Percentiles rank a stretch among this genome's conserved stretches.
Conservation (phyloP, 2,797 vertebrate species). For the Xiphophorus birchmanni region DNA sequence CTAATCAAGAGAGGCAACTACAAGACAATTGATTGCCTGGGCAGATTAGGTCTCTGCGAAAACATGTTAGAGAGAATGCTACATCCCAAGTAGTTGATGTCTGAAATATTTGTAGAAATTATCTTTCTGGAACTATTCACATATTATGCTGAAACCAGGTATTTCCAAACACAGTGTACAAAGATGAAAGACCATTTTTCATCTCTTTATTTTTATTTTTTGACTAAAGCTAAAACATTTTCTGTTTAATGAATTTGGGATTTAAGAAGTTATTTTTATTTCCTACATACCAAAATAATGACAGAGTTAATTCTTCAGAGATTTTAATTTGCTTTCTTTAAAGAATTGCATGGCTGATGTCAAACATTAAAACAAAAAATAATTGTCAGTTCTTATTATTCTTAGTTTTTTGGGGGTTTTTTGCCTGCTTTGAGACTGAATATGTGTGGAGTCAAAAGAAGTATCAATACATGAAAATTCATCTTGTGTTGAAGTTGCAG, state of each 20-base stretch:
- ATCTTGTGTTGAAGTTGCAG: not conserved
- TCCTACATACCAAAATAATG: not conserved
- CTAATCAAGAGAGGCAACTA: constrained; percentile 36
- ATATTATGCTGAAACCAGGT: not conserved
- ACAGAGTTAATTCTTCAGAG: not conserved
- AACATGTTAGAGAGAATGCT: not conserved
- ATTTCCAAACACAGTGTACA: not conserved
- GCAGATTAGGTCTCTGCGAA: constrained; percentile 3
- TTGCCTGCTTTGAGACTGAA: too few relatives aligned
- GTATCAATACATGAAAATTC: not conserved
- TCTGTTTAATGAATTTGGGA: not conserved
- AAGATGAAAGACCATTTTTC: not conserved
- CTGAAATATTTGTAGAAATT: not conserved
- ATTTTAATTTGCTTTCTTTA: not conserved
- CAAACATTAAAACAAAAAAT: not conserved
- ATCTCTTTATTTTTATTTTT: not conserved
- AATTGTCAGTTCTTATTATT: too few relatives aligned
- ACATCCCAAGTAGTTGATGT: not conserved
- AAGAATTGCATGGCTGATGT: not conserved
- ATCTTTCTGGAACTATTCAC: not conserved
- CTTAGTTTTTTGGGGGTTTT: too few relatives aligned
- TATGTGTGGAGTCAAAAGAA: not conserved
- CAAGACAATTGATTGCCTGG: constrained; percentile 12
- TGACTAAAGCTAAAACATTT: not conserved
- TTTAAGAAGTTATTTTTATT: not conserved